Evolutionary conservation across 2,113 vertebrate species (phyloP), one percentile per base, ranked within the genome.

Genomic region (Abramis brama): DNA sequence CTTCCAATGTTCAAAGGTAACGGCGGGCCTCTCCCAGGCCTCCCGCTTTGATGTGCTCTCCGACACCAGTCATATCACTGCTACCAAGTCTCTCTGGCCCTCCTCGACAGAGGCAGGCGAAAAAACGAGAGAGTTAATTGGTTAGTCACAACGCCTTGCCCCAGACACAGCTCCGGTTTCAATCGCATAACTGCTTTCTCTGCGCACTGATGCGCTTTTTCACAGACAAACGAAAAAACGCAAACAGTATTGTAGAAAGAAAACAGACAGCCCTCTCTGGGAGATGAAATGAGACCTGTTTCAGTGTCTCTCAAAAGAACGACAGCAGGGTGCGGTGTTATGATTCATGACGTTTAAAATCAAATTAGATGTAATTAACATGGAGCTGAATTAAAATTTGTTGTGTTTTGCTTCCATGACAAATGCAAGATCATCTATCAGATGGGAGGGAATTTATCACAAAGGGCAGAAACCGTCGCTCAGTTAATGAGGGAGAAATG

Each of bases 1-100:
- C 95, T 92, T 94, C 94, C 94, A 73, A 93, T 95, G 94, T 96
- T 97, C 94, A 95, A 96, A 96, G 94, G 94, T 94, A 96, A 93
- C 50, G 21, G 68, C 66, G 9, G 64, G 64, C 87, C 88, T 90
- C 91, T 88, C 84, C 86, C 89, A 85, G 91, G 90, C 91, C 90
- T 60, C 68, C 77, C 73, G 93, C 95, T 98, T 96, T 96, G 95
- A 97, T 95, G 96, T 96, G 92, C 93, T 96, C 93, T 92, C 95
- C 94, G 93, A 93, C 96, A 95, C 95, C 95, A 96, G 95, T 96
- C 95, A 93, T 93, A 93, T 95, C 95, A 89, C 94, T 94, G 91
- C 94, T 84, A 77, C 91, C 91, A 91, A 90, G 93, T 94, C 93
- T 95, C 94, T 95, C 95, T 94, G 94, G 92, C 94, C 93, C 89